phyloP scores from a whole-genome alignment of 2,113 vertebrate species.

The Myocastor coypus region DNA sequence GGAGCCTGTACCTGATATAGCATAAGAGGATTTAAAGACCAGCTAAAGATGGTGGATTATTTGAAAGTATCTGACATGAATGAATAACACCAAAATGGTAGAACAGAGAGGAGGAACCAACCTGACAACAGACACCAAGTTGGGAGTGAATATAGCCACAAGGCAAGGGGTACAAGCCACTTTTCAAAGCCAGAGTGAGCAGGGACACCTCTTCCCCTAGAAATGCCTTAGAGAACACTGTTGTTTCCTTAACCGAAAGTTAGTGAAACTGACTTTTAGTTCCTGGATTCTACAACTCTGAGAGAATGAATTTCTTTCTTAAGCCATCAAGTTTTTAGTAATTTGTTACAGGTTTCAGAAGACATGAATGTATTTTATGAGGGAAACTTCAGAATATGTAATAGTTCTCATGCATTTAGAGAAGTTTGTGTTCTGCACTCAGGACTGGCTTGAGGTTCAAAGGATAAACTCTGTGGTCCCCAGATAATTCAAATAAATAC shows the following conservation, averaged over 20 bases:
- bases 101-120: not conserved
- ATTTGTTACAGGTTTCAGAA: not conserved
- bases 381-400: not conserved
- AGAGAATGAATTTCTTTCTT: not conserved
- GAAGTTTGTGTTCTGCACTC: not conserved
- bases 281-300: not conserved
- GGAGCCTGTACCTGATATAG: not conserved
- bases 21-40: not conserved
- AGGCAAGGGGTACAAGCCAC: rapidly evolving
- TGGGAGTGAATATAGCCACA: not conserved
- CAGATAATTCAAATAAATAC: slow-evolving; percentile 22
- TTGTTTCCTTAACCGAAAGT: not conserved
- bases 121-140: not conserved
- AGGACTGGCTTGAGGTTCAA: not conserved
- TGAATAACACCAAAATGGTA: not conserved
- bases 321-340: not conserved
- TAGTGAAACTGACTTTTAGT: not conserved
- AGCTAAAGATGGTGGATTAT: not conserved
- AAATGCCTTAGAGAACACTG: not conserved
- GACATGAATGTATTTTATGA: not conserved
- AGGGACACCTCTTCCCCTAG: not conserved
- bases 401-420: not conserved
- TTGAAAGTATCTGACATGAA: rapidly evolving
- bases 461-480: not conserved
- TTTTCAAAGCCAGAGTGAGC: rapidly evolving